A percentile compares a stretch with the other conserved stretches of the same genome.
These are phyloP conservation scores for Oscheius sp. DNA, from an alignment of 2,888 invertebrate genomes.

Conservation along the genomic window DNA sequence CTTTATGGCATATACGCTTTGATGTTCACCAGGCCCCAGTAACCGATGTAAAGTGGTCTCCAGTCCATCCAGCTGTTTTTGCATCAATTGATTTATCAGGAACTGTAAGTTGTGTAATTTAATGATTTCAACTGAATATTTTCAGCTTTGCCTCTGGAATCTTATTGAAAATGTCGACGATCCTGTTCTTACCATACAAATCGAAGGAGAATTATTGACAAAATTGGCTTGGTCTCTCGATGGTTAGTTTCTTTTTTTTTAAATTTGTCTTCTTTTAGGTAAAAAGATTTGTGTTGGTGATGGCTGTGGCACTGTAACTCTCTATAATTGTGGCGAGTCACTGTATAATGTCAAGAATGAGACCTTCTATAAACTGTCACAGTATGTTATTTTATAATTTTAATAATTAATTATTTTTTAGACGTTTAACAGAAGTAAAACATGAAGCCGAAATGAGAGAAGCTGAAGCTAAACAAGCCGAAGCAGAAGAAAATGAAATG, in stretches of 20 bases:
- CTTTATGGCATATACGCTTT: constrained; percentile 93
- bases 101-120: constrained; percentile 91
- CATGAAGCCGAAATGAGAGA: constrained; percentile 46
- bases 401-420: constrained; percentile 29
- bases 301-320: constrained; percentile 91
- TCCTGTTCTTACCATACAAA: constrained; percentile 76
- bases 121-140: background rate
- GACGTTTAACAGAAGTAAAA: constrained; percentile 57
- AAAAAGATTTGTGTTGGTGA: constrained; percentile 83
- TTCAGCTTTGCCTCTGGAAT: constrained; percentile 70
- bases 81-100: constrained; percentile 95
- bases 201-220: constrained; percentile 30
- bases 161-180: constrained; percentile 77
- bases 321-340: constrained; percentile 84
- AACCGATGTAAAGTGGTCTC: constrained; percentile 97
- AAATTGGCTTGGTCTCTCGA: constrained; percentile 59
- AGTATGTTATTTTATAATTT: constrained; percentile 38
- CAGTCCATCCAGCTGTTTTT: constrained; percentile 95
- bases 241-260: constrained; percentile 45
- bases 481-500: too few relatives aligned
- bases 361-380: constrained; percentile 67
- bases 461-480: too few relatives aligned
- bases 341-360: constrained; percentile 62
- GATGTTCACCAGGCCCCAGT: constrained; percentile 94
- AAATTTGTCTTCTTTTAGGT: background rate